Evolutionary conservation across 2,797 vertebrate species (phyloP).

Genomic region (Gadopsis marmoratus): DNA sequence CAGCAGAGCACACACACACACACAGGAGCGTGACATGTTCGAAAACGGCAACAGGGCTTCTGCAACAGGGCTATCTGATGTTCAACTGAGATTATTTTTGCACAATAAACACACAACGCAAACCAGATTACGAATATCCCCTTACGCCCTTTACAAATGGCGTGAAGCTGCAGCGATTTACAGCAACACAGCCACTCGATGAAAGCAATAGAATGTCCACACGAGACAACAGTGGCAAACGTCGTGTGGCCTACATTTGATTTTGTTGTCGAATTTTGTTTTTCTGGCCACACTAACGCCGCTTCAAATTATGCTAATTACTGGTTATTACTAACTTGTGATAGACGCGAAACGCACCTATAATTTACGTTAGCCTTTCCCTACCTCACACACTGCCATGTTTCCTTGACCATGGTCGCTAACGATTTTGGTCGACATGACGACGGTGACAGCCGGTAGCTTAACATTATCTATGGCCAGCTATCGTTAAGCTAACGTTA

Average conservation of each 20-base stretch:
- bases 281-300: neutral
- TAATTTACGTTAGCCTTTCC: too few relatives aligned
- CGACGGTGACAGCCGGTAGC: neutral
- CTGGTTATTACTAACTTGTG: slow-evolving; percentile 16
- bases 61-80: neutral
- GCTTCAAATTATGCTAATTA: slow-evolving; percentile 33
- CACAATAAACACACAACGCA: neutral
- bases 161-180: neutral
- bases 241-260: slow-evolving; percentile 2
- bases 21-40: neutral
- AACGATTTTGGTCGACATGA: neutral
- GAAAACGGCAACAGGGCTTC: neutral
- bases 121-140: neutral
- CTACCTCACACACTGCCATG: neutral
- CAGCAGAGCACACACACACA: neutral
- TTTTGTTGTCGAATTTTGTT: neutral
- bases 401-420: neutral
- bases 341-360: neutral
- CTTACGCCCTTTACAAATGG: slow-evolving; percentile 19
- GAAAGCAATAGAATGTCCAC: neutral
- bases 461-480: neutral
- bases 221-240: neutral
- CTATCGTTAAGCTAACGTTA: slow-evolving; percentile 39
- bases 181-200: neutral
- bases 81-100: neutral